Evolutionary conservation across 2,113 vertebrate species (phyloP).

Genomic region (Progne subis): DNA sequence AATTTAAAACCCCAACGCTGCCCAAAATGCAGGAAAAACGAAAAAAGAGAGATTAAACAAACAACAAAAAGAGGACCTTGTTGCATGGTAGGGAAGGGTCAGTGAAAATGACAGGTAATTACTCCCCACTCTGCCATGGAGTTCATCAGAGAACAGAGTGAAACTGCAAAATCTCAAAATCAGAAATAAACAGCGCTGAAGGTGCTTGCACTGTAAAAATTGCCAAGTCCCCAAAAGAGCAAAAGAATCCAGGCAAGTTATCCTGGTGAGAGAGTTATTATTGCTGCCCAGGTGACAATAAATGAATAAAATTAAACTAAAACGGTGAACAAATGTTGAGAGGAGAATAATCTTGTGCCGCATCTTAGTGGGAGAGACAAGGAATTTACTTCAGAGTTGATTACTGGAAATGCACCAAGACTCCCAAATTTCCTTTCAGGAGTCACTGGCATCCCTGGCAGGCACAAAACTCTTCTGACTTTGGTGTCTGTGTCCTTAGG

Average conservation of each 20-base stretch:
- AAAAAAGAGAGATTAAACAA: too few relatives aligned
- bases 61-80: accelerated
- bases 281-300: background rate
- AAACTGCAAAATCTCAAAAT: slow-evolving; percentile 6
- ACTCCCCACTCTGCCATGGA: background rate
- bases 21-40: accelerated
- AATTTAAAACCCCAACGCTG: background rate
- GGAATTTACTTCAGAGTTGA: background rate
- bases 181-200: background rate
- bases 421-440: background rate
- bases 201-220: background rate
- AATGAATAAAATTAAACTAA: slow-evolving; percentile 25
- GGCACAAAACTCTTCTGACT: background rate
- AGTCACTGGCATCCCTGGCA: background rate
- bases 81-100: background rate
- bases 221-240: background rate
- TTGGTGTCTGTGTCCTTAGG: background rate
- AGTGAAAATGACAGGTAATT: background rate
- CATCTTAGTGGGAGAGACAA: background rate
- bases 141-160: background rate
- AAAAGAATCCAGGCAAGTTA: background rate
- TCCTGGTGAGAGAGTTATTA: slow-evolving; percentile 8
- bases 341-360: background rate
- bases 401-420: background rate
- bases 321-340: background rate